A percentile compares a stretch with the other conserved stretches of the same genome.
Conservation (phyloP, 1,140 invertebrate species). For the Aphelinus certus region DNA sequence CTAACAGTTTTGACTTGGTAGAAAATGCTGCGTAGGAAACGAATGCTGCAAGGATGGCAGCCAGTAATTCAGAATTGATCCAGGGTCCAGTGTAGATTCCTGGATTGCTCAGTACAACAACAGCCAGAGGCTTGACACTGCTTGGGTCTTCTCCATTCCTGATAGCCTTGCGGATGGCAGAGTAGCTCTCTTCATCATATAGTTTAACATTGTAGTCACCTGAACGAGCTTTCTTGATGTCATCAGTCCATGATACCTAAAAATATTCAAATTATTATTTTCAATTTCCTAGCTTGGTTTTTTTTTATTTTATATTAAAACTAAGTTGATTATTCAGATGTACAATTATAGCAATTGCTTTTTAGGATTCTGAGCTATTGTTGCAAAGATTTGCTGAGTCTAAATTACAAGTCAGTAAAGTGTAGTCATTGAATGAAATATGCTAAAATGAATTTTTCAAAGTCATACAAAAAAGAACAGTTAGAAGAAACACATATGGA, state of each 20-base stretch:
- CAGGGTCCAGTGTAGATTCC: conserved; percentile 91
- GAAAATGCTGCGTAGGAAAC: conserved; percentile 89
- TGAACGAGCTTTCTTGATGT: conserved; percentile 79
- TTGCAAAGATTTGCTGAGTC: too few relatives aligned
- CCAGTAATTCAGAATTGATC: conserved; percentile 92
- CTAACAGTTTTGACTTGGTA: conserved; percentile 81
- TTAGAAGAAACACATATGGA: too few relatives aligned
- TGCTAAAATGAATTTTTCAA: too few relatives aligned
- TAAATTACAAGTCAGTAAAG: too few relatives aligned
- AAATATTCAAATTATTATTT: conserved; percentile 14
- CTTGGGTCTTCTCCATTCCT: conserved; percentile 74
- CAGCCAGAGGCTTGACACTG: conserved; percentile 77
- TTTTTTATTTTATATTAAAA: too few relatives aligned
- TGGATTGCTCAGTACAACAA: conserved; percentile 81
- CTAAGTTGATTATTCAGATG: too few relatives aligned
- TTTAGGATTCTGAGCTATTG: too few relatives aligned
- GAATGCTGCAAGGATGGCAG: conserved; percentile 78
- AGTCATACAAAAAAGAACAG: too few relatives aligned
- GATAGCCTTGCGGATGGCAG: conserved; percentile 80
- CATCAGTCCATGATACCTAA: conserved; percentile 92
- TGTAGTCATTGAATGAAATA: too few relatives aligned
- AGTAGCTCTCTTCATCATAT: conserved; percentile 91
- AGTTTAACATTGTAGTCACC: conserved; percentile 84
- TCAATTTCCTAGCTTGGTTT: too few relatives aligned
- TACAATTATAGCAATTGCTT: too few relatives aligned